A percentile compares a stretch with the other conserved stretches of the same genome.
These are phyloP conservation scores for Trissolcus basalis DNA, from an alignment of 1,140 invertebrate genomes.

Conservation along the genomic window DNA sequence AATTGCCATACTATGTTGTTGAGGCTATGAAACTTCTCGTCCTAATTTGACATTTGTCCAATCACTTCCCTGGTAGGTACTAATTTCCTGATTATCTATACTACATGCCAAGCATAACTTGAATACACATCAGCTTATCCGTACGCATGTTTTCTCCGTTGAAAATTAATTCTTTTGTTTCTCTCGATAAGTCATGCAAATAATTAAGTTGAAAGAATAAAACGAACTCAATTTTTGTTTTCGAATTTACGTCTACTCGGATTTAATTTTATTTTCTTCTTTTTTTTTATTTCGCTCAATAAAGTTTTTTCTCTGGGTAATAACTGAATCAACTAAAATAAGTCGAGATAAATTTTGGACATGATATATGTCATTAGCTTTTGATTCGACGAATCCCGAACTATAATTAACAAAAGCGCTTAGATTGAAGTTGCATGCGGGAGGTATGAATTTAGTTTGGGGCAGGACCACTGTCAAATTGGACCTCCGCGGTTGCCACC, in stretches of 20 bases:
- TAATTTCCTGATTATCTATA: slow-evolving; percentile 27
- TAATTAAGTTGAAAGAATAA: too few relatives aligned
- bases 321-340: background rate
- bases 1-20: slow-evolving; percentile 34
- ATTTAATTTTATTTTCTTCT: too few relatives aligned
- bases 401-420: slow-evolving; percentile 34
- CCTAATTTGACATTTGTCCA: slow-evolving; percentile 42
- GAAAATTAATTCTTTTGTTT: too few relatives aligned
- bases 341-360: background rate
- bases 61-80: background rate
- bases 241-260: too few relatives aligned
- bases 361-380: slow-evolving; percentile 15
- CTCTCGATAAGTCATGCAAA: too few relatives aligned
- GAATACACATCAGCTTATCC: too few relatives aligned
- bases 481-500: slow-evolving; percentile 49
- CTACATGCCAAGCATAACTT: too few relatives aligned
- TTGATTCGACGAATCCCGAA: slow-evolving; percentile 18
- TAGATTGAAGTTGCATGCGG: slow-evolving; percentile 11
- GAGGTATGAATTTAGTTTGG: slow-evolving; percentile 28
- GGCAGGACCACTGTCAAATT: slow-evolving; percentile 28
- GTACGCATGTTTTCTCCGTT: too few relatives aligned
- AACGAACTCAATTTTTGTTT: too few relatives aligned
- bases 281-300: too few relatives aligned
- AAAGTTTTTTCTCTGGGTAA: too few relatives aligned
- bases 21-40: slow-evolving; percentile 24